Conservation (phyloP, 2,113 vertebrate genomes). For the Cyphomyrus discorhynchus region DNA sequence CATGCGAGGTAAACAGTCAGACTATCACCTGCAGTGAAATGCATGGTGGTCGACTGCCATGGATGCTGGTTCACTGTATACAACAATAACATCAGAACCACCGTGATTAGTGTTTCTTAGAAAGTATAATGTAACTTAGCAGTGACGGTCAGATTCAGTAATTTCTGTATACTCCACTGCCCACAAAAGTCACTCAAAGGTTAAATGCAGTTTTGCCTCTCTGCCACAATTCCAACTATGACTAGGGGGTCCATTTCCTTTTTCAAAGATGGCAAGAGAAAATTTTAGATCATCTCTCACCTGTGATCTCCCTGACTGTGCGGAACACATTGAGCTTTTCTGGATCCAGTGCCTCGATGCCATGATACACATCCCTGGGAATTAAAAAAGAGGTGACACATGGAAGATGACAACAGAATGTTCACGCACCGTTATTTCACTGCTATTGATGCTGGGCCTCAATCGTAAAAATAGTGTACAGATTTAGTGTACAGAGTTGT, state of each 20-base stretch:
- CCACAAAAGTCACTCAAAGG: not conserved
- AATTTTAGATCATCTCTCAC: slow-evolving; percentile 51
- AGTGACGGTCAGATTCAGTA: not conserved
- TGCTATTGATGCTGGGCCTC: not conserved
- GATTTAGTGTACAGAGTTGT: not conserved
- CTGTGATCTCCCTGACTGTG: slow-evolving; percentile 93
- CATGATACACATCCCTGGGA: slow-evolving; percentile 86
- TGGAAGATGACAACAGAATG: not conserved
- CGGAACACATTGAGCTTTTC: slow-evolving; percentile 93
- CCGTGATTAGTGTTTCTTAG: not conserved
- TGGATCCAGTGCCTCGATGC: slow-evolving; percentile 87
- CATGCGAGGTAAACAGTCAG: not conserved
- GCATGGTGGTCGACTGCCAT: not conserved
- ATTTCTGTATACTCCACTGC: not conserved
- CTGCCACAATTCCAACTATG: not conserved
- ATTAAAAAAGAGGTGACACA: not conserved
- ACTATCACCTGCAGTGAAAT: not conserved
- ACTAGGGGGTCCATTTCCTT: not conserved
- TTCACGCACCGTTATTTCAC: not conserved
- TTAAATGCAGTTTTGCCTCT: not conserved
- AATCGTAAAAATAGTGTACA: not conserved
- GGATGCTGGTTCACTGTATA: not conserved
- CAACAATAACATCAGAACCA: not conserved
- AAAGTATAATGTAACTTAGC: not conserved
- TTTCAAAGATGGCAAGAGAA: not conserved